phyloP scores from a whole-genome alignment of 2,113 vertebrate genomes.

The Morone saxatilis region DNA sequence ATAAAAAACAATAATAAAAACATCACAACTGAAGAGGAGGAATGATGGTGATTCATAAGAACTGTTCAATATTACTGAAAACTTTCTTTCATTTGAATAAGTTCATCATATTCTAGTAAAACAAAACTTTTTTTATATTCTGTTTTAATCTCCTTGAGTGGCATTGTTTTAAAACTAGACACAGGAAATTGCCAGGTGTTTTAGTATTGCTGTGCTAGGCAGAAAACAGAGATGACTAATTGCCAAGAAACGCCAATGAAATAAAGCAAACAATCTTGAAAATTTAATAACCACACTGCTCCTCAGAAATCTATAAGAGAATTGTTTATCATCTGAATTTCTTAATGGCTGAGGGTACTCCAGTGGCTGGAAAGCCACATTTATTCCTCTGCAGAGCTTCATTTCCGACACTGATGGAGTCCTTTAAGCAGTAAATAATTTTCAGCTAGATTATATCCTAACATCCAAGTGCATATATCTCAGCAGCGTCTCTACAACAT shows the following conservation, averaged over 20 bases:
- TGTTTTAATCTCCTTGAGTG: constrained; percentile 11
- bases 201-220: not conserved
- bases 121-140: not conserved
- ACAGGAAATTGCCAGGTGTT: not conserved
- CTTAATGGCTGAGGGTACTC: not conserved
- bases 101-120: not conserved
- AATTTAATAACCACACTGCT: not conserved
- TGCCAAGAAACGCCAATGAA: not conserved
- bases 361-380: not conserved
- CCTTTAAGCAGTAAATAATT: constrained; percentile 42
- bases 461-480: constrained; percentile 20
- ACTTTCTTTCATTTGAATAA: constrained; percentile 4
- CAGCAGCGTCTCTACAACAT: constrained; percentile 12
- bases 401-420: constrained; percentile 15
- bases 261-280: not conserved
- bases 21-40: not conserved
- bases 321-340: not conserved
- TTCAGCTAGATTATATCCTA: constrained; percentile 26
- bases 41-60: not conserved
- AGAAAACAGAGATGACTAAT: constrained; percentile 1
- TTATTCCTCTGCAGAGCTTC: constrained; percentile 23
- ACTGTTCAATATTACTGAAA: not conserved
- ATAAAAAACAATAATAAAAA: not conserved
- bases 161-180: not conserved
- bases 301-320: constrained; percentile 5